These are phyloP conservation scores for Oncorhynchus tshawytscha DNA, from an alignment of 2,113 vertebrate genomes.

Conservation along the genomic window DNA sequence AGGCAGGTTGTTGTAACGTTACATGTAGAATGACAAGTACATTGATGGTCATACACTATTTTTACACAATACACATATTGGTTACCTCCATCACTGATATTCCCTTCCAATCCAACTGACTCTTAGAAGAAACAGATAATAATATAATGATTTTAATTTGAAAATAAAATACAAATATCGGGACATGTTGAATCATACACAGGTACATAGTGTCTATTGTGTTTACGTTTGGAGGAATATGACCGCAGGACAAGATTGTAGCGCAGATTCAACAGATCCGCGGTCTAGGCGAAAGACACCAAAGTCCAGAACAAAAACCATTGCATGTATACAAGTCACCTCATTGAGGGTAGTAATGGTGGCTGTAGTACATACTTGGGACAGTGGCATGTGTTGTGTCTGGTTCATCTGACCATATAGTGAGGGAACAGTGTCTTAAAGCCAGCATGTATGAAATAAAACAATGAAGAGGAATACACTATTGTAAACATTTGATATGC, in stretches of 20 bases:
- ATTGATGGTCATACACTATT: slow-evolving; percentile 60
- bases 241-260: too few relatives aligned
- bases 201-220: not conserved
- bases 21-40: slow-evolving; percentile 57
- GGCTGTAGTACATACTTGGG: too few relatives aligned
- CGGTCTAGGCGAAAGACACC: slow-evolving; percentile 42
- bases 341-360: too few relatives aligned
- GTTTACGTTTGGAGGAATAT: not conserved
- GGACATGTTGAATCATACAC: not conserved
- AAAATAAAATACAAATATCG: not conserved
- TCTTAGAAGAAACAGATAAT: not conserved
- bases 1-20: slow-evolving; percentile 53
- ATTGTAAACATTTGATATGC: too few relatives aligned
- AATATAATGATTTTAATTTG: not conserved
- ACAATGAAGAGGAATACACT: too few relatives aligned
- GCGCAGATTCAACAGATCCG: too few relatives aligned
- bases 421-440: too few relatives aligned
- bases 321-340: too few relatives aligned
- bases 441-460: too few relatives aligned
- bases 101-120: not conserved
- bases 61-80: slow-evolving; percentile 56
- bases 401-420: too few relatives aligned
- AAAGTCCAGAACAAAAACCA: slow-evolving; percentile 19
- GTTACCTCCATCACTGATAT: slow-evolving; percentile 37
- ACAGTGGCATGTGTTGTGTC: too few relatives aligned